A percentile compares a stretch with the other conserved stretches of the same genome.
Evolutionary conservation across 2,113 vertebrate genomes (phyloP).

Genomic region (Bos indicus): DNA sequence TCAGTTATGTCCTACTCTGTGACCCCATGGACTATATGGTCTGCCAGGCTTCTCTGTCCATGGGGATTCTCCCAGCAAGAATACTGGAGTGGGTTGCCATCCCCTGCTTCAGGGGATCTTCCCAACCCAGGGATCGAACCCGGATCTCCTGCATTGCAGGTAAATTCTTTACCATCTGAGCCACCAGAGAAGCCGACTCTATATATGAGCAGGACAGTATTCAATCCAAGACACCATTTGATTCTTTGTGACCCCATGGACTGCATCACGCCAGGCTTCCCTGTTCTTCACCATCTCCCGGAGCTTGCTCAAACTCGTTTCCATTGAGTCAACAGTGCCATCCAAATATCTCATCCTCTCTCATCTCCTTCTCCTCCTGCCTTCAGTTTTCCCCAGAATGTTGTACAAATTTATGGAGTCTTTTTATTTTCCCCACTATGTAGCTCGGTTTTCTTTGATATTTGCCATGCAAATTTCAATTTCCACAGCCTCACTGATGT

Average conservation of each 20-base stretch:
- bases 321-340: neutral
- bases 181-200: neutral
- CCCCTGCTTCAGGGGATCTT: neutral
- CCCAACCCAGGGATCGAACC: neutral
- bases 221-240: rapidly evolving
- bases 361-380: neutral
- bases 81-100: neutral
- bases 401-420: neutral
- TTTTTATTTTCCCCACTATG: rapidly evolving
- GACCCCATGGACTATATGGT: neutral
- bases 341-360: neutral
- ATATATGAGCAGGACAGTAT: neutral
- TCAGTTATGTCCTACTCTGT: neutral
- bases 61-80: neutral
- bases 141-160: neutral
- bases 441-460: neutral
- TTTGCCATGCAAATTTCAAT: neutral
- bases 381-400: neutral
- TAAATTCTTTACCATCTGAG: neutral
- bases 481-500: neutral
- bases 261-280: neutral
- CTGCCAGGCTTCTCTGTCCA: neutral
- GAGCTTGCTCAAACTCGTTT: neutral
- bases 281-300: neutral
- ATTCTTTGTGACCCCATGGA: neutral